Percentiles rank a stretch among this genome's conserved stretches.
phyloP scores from a whole-genome alignment of 2,113 vertebrate species.

The Hystrix cristata region DNA sequence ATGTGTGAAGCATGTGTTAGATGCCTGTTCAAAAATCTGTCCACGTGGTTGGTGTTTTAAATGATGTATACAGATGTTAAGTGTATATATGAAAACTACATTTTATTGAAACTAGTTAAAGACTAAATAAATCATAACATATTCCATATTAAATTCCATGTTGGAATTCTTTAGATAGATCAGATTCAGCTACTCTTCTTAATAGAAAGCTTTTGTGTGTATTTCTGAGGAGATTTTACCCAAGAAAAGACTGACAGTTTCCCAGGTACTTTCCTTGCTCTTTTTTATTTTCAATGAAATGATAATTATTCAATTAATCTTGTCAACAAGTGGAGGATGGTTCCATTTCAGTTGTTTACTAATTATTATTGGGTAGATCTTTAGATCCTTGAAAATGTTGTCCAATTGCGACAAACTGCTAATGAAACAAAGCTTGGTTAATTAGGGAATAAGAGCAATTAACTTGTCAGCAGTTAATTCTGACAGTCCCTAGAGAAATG shows the following conservation, averaged over 20 bases:
- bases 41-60: constrained; percentile 66
- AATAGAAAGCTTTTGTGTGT: constrained; percentile 44
- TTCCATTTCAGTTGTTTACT: constrained; percentile 86
- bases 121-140: constrained; percentile 65
- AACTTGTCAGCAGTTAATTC: constrained; percentile 96
- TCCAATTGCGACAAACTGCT: constrained; percentile 85
- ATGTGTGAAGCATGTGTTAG: constrained; percentile 52
- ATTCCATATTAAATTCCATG: constrained; percentile 65
- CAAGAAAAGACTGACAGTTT: constrained; percentile 30
- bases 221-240: constrained; percentile 56
- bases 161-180: constrained; percentile 55
- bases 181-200: constrained; percentile 45
- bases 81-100: constrained; percentile 23
- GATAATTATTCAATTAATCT: constrained; percentile 84
- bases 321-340: constrained; percentile 74
- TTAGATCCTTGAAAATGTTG: constrained; percentile 83
- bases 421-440: constrained; percentile 87
- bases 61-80: constrained; percentile 67
- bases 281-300: constrained; percentile 76
- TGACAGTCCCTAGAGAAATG: constrained; percentile 87
- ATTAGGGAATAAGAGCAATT: constrained; percentile 92
- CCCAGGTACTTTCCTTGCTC: constrained; percentile 57
- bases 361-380: constrained; percentile 85
- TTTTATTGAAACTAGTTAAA: constrained; percentile 69
- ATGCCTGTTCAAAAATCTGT: constrained; percentile 42